phyloP scores from a whole-genome alignment of 2,113 vertebrate genomes.

The Petrocephalus zakoni region DNA sequence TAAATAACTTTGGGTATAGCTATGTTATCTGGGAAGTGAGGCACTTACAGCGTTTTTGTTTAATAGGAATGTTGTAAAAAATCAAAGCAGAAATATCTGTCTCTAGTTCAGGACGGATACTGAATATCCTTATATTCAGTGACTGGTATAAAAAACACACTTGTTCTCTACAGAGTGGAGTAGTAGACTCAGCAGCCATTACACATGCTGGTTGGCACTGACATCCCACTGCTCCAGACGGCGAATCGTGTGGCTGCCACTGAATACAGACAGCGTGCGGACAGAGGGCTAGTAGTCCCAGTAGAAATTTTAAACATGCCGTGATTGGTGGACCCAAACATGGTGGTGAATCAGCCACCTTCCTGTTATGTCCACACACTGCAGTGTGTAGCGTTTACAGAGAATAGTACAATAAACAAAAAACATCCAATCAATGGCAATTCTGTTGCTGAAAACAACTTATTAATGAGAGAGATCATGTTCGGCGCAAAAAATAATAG shows the following conservation, averaged over 20 bases:
- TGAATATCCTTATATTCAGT: neutral
- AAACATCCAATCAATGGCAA: neutral
- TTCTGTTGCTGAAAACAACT: neutral
- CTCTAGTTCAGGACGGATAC: neutral
- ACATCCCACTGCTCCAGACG: neutral
- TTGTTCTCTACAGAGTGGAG: neutral
- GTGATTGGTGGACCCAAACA: neutral
- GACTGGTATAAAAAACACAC: neutral
- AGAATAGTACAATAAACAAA: neutral
- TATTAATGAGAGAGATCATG: neutral
- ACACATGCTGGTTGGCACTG: neutral
- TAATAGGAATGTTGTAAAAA: neutral
- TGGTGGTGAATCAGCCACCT: neutral
- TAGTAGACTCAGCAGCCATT: neutral
- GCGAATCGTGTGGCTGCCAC: neutral
- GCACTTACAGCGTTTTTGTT: neutral
- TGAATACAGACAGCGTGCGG: conserved; percentile 9
- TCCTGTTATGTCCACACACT: neutral
- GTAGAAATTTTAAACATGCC: neutral
- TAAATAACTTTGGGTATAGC: neutral
- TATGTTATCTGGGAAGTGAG: neutral
- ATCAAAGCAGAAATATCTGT: neutral
- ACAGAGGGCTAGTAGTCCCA: neutral
- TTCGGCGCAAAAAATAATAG: neutral
- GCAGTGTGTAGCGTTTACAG: neutral